Conservation (phyloP, 2,113 vertebrate genomes). For the Polyodon spathula region DNA sequence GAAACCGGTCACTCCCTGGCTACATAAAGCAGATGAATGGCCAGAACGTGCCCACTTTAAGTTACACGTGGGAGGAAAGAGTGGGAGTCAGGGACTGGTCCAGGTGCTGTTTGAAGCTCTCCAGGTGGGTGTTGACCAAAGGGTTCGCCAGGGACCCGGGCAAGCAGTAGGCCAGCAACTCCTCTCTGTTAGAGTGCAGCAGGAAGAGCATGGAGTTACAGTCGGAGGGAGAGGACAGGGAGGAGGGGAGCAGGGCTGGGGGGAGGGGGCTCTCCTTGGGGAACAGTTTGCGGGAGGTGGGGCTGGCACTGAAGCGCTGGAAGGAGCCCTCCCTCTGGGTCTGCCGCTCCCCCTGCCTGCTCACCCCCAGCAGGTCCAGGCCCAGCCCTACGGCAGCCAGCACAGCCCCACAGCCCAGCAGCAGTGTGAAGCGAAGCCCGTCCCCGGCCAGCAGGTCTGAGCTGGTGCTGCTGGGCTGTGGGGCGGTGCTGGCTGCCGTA, state of each 20-base stretch:
- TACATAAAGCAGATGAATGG: too few relatives aligned
- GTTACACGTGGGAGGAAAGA: too few relatives aligned
- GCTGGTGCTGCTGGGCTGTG: too few relatives aligned
- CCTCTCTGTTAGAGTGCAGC: constrained; percentile 82
- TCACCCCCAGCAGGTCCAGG: constrained; percentile 69
- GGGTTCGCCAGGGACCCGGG: constrained; percentile 70
- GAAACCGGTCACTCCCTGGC: too few relatives aligned
- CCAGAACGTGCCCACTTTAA: too few relatives aligned
- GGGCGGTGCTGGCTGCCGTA: too few relatives aligned
- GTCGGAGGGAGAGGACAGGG: constrained; percentile 87
- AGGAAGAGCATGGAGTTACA: constrained; percentile 92
- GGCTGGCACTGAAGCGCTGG: constrained; percentile 75
- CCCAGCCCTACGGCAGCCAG: constrained; percentile 86
- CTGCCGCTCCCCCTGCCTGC: constrained; percentile 67
- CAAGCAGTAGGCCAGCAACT: constrained; percentile 72
- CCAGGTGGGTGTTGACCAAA: constrained; percentile 81
- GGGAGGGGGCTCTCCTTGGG: constrained; percentile 72
- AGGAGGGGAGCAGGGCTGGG: constrained; percentile 56
- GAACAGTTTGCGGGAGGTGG: constrained; percentile 78
- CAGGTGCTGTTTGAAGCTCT: constrained; percentile 87
- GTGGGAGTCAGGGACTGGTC: constrained; percentile 91
- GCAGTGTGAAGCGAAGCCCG: constrained; percentile 65
- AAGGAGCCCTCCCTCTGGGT: constrained; percentile 83
- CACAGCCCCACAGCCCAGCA: constrained; percentile 82
- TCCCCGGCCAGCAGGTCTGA: constrained; percentile 72